Conservation (phyloP, 1,140 invertebrate genomes). For the Magallana angulata region DNA sequence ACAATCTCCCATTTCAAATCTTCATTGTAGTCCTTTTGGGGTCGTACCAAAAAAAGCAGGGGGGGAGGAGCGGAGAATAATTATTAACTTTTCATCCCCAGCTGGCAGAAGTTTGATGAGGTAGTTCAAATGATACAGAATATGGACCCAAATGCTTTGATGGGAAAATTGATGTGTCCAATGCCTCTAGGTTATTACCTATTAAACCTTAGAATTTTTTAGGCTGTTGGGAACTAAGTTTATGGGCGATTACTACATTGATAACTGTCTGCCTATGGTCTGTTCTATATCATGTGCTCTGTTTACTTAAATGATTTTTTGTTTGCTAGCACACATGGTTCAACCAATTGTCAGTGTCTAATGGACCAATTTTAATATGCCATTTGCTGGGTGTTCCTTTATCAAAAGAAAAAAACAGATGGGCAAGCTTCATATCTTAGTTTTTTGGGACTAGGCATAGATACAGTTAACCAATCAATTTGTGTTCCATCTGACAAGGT, state of each 20-base stretch:
- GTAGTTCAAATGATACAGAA: neutral
- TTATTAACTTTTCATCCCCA: no score
- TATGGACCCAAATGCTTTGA: neutral
- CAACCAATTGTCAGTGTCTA: neutral
- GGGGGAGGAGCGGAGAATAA: no score
- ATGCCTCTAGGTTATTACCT: neutral
- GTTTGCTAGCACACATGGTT: no score
- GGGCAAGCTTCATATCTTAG: neutral
- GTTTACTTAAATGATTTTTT: neutral
- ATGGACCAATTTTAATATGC: neutral
- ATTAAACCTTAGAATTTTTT: neutral
- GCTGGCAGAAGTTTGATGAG: neutral
- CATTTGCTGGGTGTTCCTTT: neutral
- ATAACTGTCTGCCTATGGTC: neutral
- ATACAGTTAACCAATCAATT: neutral
- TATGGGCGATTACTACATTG: neutral
- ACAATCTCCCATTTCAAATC: no score
- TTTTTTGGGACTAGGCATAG: neutral
- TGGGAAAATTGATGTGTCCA: neutral
- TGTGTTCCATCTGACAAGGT: neutral
- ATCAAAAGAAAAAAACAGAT: neutral
- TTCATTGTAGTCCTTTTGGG: no score
- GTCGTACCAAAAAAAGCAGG: no score
- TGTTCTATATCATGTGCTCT: neutral
- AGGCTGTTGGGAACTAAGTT: neutral